Evolutionary conservation across 2,888 invertebrate genomes (phyloP), one percentile per base, ranked within the genome.

Genomic region (Andricus quercusramuli): DNA sequence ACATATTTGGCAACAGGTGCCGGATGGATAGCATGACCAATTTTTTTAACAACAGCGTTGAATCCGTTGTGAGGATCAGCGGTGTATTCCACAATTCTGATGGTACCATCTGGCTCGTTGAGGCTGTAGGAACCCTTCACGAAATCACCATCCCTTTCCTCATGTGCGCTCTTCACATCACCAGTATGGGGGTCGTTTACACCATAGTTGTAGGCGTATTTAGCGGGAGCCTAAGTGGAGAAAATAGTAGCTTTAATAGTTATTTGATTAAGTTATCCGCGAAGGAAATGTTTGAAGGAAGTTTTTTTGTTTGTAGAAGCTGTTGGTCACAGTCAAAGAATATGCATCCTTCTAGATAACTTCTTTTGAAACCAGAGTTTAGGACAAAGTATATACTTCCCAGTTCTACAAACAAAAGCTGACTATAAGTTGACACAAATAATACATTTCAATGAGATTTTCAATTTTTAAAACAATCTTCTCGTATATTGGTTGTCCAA

Each of bases 81-180:
- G 1, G 92, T 92, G 84, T 92, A 92, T 51, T 92, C 92, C 83
- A 92, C 92, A 77, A 92, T 88, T 29, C 92, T 87, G n/a, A 92
- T 90, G 44, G 90, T 92, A 22, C 92, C 92, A 83, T 92, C 92
- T 5, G 92, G 92, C 81, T 92, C 92, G 86, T 92, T 92, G 1
- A 92, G 90, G 83, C 91, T 92, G 89, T 92, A 92, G 0, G 92
- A 91, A 9, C 92, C 92, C 79, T 92, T 91, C 29, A 92, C 92
- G 4, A 92, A 92, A 83, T 92, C 92, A n/a, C 92, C 92, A 82
- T 92, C 92, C 15, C 92, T 90, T 9, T 91, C 90, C 77, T 92
- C 92, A 84, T 92, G 90, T 25, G 92, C 92, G 0, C 91, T 92
- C 77, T 92, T 92, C 11, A 92, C 92, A 80, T 92, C 92, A 5